These are phyloP conservation scores for Eupithecia abbreviata DNA, from an alignment of 2,888 invertebrate genomes.

Conservation along the genomic window DNA sequence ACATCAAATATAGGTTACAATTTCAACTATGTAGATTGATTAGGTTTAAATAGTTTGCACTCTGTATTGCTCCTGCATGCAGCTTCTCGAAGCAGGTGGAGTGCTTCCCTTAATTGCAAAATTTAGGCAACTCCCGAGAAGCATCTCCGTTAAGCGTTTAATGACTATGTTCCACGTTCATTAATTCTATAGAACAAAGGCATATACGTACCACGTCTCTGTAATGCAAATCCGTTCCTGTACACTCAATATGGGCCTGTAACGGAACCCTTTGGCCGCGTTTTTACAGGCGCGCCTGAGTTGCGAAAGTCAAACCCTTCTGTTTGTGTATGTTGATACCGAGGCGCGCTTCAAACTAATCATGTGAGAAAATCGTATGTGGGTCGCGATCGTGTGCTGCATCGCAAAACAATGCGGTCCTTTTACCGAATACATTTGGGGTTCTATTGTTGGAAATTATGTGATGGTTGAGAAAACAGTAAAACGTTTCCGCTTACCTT, in stretches of 20 bases:
- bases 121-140: conserved; percentile 61
- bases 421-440: conserved; percentile 43
- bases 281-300: conserved; percentile 62
- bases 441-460: conserved; percentile 44
- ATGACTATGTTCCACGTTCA: conserved; percentile 77
- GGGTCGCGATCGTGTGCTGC: conserved; percentile 45
- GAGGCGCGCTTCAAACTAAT: conserved; percentile 45
- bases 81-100: conserved; percentile 48
- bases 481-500: conserved; percentile 40
- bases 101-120: conserved; percentile 68
- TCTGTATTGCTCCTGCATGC: conserved; percentile 43
- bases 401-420: conserved; percentile 46
- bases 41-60: conserved; percentile 43
- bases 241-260: conserved; percentile 76
- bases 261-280: conserved; percentile 64
- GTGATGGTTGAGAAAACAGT: conserved; percentile 44
- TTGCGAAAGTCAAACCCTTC: conserved; percentile 61
- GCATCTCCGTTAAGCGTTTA: conserved; percentile 69
- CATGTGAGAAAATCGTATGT: conserved; percentile 48
- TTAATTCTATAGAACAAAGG: conserved; percentile 69
- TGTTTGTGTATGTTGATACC: conserved; percentile 70
- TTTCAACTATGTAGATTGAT: background rate
- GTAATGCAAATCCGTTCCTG: conserved; percentile 79
- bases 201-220: conserved; percentile 75
- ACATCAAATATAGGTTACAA: background rate